These are phyloP conservation scores for Pterostichus niger DNA, from an alignment of 2,888 invertebrate genomes.

Conservation along the genomic window DNA sequence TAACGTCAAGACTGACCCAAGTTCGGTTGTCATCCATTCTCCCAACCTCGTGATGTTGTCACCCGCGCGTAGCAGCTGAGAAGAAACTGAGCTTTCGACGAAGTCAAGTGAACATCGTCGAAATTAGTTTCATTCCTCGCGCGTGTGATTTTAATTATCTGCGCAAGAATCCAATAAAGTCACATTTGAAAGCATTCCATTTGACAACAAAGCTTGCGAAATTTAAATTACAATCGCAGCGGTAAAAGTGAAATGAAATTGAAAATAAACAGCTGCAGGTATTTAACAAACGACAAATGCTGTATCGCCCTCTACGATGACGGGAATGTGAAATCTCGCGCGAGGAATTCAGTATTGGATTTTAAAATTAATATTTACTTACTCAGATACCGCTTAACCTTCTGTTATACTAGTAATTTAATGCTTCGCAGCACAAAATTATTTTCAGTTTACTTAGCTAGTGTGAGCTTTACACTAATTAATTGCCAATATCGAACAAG, in stretches of 20 bases:
- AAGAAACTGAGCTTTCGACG: not conserved
- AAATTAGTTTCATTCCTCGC: slow-evolving; percentile 54
- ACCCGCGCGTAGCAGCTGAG: not conserved
- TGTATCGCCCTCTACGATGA: not conserved
- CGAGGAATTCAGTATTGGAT: slow-evolving; percentile 22
- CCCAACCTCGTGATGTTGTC: not conserved
- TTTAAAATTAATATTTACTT: slow-evolving; percentile 48
- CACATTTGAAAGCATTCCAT: slow-evolving; percentile 48
- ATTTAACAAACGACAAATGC: slow-evolving; percentile 45
- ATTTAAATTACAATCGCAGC: slow-evolving; percentile 49
- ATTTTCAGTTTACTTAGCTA: slow-evolving; percentile 9
- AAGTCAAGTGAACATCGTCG: slow-evolving; percentile 6
- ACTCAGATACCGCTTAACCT: slow-evolving; percentile 16
- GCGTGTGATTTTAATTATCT: slow-evolving; percentile 54
- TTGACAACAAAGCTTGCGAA: slow-evolving; percentile 33
- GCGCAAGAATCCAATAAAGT: slow-evolving; percentile 57
- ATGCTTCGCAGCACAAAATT: slow-evolving; percentile 14
- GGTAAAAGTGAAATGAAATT: slow-evolving; percentile 54
- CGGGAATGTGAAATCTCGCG: slow-evolving; percentile 12
- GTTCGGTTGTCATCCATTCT: slow-evolving; percentile 14
- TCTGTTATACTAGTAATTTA: slow-evolving; percentile 10
- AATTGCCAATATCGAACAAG: not conserved
- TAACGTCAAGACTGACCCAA: slow-evolving; percentile 12
- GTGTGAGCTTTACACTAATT: not conserved
- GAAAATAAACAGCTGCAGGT: slow-evolving; percentile 51